Percentiles rank a stretch among this genome's conserved stretches.
Evolutionary conservation across 2,797 vertebrate species (phyloP).

Genomic region (Coccyzus lansbergi): DNA sequence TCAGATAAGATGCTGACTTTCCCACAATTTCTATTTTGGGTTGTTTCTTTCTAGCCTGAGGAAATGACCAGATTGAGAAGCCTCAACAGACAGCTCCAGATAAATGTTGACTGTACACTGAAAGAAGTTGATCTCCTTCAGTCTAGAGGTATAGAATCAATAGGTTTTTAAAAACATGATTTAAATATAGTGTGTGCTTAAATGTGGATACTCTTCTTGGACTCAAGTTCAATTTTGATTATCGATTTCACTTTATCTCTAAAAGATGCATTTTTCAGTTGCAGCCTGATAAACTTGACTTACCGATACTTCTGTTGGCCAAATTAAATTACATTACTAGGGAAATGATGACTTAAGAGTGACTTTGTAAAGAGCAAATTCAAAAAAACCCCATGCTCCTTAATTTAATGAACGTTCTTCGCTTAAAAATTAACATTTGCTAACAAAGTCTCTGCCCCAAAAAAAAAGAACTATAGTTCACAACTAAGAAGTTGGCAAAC

Average conservation of each 20-base stretch:
- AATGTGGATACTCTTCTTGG: background rate
- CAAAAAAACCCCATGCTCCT: background rate
- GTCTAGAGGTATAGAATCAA: slow-evolving; percentile 88
- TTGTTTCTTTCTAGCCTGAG: slow-evolving; percentile 88
- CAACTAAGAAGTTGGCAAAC: background rate
- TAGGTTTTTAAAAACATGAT: background rate
- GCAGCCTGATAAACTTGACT: background rate
- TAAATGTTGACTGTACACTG: slow-evolving; percentile 97
- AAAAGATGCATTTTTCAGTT: background rate
- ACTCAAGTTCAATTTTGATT: background rate
- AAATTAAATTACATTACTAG: background rate
- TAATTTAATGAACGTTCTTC: background rate
- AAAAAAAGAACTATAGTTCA: background rate
- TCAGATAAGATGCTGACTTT: slow-evolving; percentile 66
- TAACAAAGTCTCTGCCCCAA: background rate
- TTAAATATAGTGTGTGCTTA: background rate
- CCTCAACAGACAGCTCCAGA: slow-evolving; percentile 96
- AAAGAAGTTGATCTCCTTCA: slow-evolving; percentile 97
- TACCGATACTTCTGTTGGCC: background rate
- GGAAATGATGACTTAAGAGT: background rate
- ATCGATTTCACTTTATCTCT: background rate
- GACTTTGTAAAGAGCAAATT: background rate
- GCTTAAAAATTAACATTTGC: background rate
- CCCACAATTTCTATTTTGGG: slow-evolving; percentile 71
- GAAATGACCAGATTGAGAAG: slow-evolving; percentile 97